phyloP scores from a whole-genome alignment of 2,888 invertebrate species.

The Calliopum simillimum region DNA sequence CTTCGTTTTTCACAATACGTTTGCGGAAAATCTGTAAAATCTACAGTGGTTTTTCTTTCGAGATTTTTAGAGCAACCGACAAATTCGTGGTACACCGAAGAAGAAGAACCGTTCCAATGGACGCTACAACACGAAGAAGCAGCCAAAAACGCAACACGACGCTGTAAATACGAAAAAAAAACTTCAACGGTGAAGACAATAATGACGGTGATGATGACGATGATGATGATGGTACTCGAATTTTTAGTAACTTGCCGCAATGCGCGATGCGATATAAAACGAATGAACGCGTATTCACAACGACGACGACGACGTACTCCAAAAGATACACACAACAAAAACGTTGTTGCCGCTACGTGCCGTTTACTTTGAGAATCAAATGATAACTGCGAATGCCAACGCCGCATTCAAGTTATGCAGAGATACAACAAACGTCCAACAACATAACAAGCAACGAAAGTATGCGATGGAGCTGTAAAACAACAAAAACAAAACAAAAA shows the following conservation, averaged over 20 bases:
- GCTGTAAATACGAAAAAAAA: constrained; percentile 25
- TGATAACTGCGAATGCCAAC: constrained; percentile 51
- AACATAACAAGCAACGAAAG: too few relatives aligned
- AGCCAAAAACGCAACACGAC: constrained; percentile 21
- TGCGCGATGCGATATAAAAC: constrained; percentile 20
- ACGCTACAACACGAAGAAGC: constrained; percentile 22
- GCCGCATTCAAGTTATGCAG: constrained; percentile 42
- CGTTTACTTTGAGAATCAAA: constrained; percentile 49
- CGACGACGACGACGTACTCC: too few relatives aligned
- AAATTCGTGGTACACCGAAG: too few relatives aligned
- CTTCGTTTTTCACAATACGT: too few relatives aligned
- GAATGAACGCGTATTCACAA: neutral
- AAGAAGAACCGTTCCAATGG: constrained; percentile 19
- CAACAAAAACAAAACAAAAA: too few relatives aligned
- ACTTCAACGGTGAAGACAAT: constrained; percentile 11
- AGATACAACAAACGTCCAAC: constrained; percentile 34
- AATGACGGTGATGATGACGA: neutral
- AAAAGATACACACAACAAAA: neutral
- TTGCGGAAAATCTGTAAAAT: too few relatives aligned
- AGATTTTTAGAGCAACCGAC: too few relatives aligned
- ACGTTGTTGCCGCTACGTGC: constrained; percentile 27
- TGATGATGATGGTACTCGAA: too few relatives aligned
- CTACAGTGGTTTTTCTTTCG: neutral
- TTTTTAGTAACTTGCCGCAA: constrained; percentile 4
- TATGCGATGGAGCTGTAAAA: neutral